Base-by-base conservation (phyloP, 2,888 invertebrate species). In the Neoitamus cyanurus region DNA sequence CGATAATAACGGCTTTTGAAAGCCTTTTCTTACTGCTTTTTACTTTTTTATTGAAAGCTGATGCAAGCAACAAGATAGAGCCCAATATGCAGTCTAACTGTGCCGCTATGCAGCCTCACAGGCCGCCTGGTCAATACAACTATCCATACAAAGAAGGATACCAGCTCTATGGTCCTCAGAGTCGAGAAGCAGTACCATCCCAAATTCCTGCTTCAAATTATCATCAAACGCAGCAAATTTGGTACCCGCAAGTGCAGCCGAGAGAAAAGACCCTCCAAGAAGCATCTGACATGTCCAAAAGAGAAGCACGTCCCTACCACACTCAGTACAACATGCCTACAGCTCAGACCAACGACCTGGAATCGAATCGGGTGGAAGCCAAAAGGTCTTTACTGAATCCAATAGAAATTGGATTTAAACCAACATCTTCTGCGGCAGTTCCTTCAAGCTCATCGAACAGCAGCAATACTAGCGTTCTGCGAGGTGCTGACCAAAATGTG, bases 401-500 rank as follows among this genome's bases (percentile, higher is more conserved):
- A 20, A 11, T 46, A 5, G 46, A 42, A 72, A 34, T 37, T 69
- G 31, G 11, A 6, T 13, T 28, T 3, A 36, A 77, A 78, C 30
- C 31, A 36, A 30, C 48, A 46, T 20, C 28, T 9, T 25, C 15
- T 34, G 9, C 69, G 87, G 37, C 88, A 86, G 80, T 86, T 83
- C 36, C 25, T 25, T 15, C 69, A 4, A 86, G 86, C 3, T 86
- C 86, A 6, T 15, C 25, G 15, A 58, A 2, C 25, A 58, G 11
- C 20, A 58, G 9, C 9, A 58, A 6, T 36, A 86, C 88, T 85
- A 92, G 92, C 68, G 73, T 73, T 36, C 34, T 73, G 4, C 90
- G 92, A 31, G 94, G 94, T 42, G 94, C 94, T n/a, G 94, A 95
- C 89, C 95, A 95, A 89, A 92, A 94, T 86, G 94, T 95, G n/a